These are phyloP conservation scores for Anguilla marmorata DNA, from an alignment of 2,797 vertebrate species.

Conservation along the genomic window DNA sequence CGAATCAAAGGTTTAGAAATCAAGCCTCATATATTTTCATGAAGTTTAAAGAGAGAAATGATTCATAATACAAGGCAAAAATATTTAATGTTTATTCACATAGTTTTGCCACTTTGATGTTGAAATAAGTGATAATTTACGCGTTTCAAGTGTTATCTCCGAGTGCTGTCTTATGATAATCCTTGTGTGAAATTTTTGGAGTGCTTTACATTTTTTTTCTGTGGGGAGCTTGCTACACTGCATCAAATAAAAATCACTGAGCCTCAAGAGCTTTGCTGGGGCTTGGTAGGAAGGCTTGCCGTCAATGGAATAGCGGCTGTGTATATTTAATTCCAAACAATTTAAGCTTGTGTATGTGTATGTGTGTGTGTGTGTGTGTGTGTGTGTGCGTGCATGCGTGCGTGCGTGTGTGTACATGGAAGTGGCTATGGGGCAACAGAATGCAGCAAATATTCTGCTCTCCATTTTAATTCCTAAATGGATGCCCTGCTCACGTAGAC, in stretches of 20 bases:
- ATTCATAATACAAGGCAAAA: not conserved
- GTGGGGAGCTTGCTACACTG: not conserved
- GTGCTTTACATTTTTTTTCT: not conserved
- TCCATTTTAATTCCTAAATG: not conserved
- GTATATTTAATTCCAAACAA: not conserved
- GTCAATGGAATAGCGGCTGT: not conserved
- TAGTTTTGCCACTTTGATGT: not conserved
- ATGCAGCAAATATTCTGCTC: not conserved
- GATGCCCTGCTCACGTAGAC: not conserved
- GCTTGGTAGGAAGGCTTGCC: not conserved
- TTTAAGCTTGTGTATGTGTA: not conserved
- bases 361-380: not conserved
- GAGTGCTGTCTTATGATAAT: not conserved
- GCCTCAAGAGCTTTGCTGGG: not conserved
- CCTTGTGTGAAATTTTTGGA: not conserved
- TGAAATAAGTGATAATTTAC: not conserved
- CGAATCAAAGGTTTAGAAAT: not conserved
- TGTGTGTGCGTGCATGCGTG: not conserved
- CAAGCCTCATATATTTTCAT: not conserved
- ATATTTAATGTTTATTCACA: not conserved
- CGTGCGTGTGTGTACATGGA: not conserved
- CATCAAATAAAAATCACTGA: not conserved
- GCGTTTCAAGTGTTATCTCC: not conserved
- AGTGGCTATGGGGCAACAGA: not conserved
- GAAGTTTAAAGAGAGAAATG: not conserved